Conservation (phyloP, 2,888 invertebrate genomes). For the Macaria notata region DNA sequence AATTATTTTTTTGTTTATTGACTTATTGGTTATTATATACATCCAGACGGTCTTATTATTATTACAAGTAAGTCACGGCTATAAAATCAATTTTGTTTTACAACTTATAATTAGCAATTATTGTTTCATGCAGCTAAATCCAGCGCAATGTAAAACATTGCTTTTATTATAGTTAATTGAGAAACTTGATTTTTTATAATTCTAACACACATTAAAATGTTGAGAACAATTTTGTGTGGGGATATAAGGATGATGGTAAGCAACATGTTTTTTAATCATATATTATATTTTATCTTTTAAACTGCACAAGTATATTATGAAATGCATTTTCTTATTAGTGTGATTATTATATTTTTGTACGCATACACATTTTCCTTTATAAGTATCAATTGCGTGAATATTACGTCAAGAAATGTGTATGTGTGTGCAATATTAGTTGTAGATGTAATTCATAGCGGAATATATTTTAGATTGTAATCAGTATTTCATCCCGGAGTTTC, state of each 20-base stretch:
- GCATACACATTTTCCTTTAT: slow-evolving; percentile 75
- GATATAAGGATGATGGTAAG: slow-evolving; percentile 72
- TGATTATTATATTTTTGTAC: slow-evolving; percentile 67
- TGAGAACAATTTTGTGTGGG: slow-evolving; percentile 55
- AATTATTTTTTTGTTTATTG: background rate
- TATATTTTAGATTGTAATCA: slow-evolving; percentile 61
- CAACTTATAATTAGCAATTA: background rate
- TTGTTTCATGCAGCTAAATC: slow-evolving; percentile 12
- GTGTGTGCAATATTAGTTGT: slow-evolving; percentile 83
- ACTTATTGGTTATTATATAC: too few species aligned
- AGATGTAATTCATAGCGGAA: slow-evolving; percentile 61
- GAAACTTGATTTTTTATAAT: slow-evolving; percentile 19
- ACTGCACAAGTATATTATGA: slow-evolving; percentile 77
- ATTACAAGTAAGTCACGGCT: too few species aligned
- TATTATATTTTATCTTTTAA: slow-evolving; percentile 78
- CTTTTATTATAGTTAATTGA: slow-evolving; percentile 42
- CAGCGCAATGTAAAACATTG: slow-evolving; percentile 72
- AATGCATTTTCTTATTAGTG: slow-evolving; percentile 68
- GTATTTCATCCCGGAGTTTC: slow-evolving; percentile 44
- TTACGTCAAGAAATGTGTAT: slow-evolving; percentile 77
- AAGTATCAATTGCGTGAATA: slow-evolving; percentile 52
- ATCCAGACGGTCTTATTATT: too few species aligned
- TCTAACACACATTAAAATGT: slow-evolving; percentile 45
- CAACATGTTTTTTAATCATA: slow-evolving; percentile 72
- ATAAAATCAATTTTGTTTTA: too few species aligned